Percentiles rank a stretch among this genome's conserved stretches.
Evolutionary conservation across 2,797 vertebrate species (phyloP).

Genomic region (Protonibea diacanthus): DNA sequence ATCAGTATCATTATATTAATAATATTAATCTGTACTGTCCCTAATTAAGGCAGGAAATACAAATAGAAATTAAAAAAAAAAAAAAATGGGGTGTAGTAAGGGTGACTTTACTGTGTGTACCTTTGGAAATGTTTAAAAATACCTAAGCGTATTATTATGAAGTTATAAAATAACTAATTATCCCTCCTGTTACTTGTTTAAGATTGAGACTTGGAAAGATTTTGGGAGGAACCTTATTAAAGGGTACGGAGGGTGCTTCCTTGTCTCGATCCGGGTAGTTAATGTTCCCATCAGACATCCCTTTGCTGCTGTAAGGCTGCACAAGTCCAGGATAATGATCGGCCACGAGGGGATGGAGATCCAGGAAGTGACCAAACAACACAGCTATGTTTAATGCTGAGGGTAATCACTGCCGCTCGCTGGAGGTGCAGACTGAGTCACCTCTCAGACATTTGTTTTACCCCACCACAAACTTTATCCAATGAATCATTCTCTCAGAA

Average conservation of each 20-base stretch:
- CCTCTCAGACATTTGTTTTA: conserved; percentile 1
- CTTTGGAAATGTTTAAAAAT: background rate
- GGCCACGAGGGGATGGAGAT: conserved; percentile 23
- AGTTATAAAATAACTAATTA: too few species aligned
- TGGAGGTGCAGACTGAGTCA: background rate
- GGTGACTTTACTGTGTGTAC: background rate
- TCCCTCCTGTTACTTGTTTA: background rate
- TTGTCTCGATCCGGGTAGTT: conserved; percentile 5
- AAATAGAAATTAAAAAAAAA: too few species aligned
- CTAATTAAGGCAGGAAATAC: too few species aligned
- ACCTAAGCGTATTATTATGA: too few species aligned
- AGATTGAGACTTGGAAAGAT: background rate
- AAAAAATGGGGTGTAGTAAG: too few species aligned
- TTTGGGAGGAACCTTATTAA: background rate
- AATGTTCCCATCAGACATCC: conserved; percentile 43
- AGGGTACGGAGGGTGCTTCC: background rate
- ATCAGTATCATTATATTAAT: too few species aligned
- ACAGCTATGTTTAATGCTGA: conserved; percentile 24
- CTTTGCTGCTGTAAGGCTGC: conserved; percentile 40
- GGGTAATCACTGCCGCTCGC: background rate
- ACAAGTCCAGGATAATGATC: conserved; percentile 32
- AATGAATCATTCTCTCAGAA: background rate
- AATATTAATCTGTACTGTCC: too few species aligned
- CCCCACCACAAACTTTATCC: conserved; percentile 1
- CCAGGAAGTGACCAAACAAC: conserved; percentile 42